phyloP scores from a whole-genome alignment of 2,113 vertebrate species.

The Nothoprocta pentlandii region DNA sequence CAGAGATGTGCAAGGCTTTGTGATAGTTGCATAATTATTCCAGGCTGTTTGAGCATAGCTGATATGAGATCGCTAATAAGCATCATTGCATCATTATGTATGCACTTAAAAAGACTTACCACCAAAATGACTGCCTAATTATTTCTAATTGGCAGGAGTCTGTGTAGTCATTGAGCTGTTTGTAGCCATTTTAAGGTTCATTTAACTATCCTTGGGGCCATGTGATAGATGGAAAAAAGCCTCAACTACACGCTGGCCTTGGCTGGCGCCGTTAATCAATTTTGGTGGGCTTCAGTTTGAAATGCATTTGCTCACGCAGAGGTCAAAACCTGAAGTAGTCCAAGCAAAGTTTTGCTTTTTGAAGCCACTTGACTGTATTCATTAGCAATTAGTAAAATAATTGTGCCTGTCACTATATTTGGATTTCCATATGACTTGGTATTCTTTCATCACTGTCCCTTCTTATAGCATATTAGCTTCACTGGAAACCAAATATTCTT shows the following conservation, averaged over 20 bases:
- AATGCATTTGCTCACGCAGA: slow-evolving; percentile 82
- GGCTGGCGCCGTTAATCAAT: slow-evolving; percentile 84
- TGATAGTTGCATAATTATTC: slow-evolving; percentile 99
- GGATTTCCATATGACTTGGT: slow-evolving; percentile 77
- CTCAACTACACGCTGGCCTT: slow-evolving; percentile 80
- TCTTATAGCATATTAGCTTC: slow-evolving; percentile 69
- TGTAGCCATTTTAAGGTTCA: slow-evolving; percentile 92
- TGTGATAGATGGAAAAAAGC: slow-evolving; percentile 83
- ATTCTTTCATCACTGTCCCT: slow-evolving; percentile 81
- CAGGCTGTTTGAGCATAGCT: slow-evolving; percentile 94
- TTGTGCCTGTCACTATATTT: slow-evolving; percentile 85
- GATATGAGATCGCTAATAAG: slow-evolving; percentile 95
- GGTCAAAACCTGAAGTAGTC: slow-evolving; percentile 84
- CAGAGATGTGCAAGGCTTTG: slow-evolving; percentile 98
- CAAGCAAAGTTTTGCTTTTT: slow-evolving; percentile 85
- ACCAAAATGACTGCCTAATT: slow-evolving; percentile 99
- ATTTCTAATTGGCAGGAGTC: slow-evolving; percentile 99
- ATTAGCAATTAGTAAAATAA: slow-evolving; percentile 90
- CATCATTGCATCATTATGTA: slow-evolving; percentile 99
- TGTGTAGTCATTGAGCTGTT: slow-evolving; percentile 97
- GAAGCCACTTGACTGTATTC: slow-evolving; percentile 85
- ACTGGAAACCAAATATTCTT: slow-evolving; percentile 75
- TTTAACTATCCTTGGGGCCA: slow-evolving; percentile 93
- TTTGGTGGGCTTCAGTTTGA: slow-evolving; percentile 83
- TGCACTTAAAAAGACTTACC: slow-evolving; percentile 99